Evolutionary conservation across 2,113 vertebrate species (phyloP), one percentile per base, ranked within the genome.

Genomic region (Myrmecophaga tridactyla): DNA sequence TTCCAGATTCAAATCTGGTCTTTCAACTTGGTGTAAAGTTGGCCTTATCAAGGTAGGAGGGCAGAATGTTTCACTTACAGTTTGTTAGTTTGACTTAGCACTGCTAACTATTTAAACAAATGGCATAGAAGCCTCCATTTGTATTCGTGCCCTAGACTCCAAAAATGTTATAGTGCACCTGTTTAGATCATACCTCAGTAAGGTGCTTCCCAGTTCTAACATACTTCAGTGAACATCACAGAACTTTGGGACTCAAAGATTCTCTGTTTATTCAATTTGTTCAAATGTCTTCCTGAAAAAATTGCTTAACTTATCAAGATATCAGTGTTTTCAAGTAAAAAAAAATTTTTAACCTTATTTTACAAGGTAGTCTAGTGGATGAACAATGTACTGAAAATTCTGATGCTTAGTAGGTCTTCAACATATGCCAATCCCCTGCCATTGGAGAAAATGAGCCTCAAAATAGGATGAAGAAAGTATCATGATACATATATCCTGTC

Each of bases 261-360:
- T 88, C 63, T 89, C 43, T 46, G n/a, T 25, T 73, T 87, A 18
- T 90, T 94, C 43, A 87, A 7, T 56, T 92, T 95, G 29, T 75
- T 95, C 36, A 63, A 72, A 81, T 90, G 25, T 77, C 67, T 85
- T 25, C 36, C 77, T 84, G 13, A 62, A 15, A 23, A 92, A 81
- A 87, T 27, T 90, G 51, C 7, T 90, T 53, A 73, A 29, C n/a
- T 82, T 77, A 82, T 63, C 72, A 41, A 75, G 86, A 48, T 51
- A 84, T 43, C 48, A 13, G 14, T 69, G 82, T 76, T 25, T 90
- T 72, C 25, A 20, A 67, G 17, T 56, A 56, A 56, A 85, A 41
- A 81, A 84, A 78, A 43, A 29, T 29, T 41, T n/a, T n/a, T n/a
- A n/a, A n/a, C 20, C 72, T 48, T 62, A 53, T 6, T 23, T n/a